A percentile compares a stretch with the other conserved stretches of the same genome.
Evolutionary conservation across 2,113 vertebrate species (phyloP).

Genomic region (Benitochromis conjunctus): DNA sequence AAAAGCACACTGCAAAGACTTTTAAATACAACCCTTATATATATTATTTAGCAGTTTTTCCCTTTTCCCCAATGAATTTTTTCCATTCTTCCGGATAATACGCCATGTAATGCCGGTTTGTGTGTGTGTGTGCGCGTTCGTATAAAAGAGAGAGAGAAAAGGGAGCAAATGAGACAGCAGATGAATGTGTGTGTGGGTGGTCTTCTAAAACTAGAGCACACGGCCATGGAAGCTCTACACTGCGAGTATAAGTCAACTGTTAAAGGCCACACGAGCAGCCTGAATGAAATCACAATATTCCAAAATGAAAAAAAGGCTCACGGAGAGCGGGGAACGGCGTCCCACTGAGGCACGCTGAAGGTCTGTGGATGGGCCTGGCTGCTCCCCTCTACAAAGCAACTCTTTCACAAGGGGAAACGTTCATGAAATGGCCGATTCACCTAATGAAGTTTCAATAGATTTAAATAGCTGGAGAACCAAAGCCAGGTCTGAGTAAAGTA

Average conservation of each 20-base stretch:
- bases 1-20: not conserved
- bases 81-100: not conserved
- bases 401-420: constrained; percentile 72
- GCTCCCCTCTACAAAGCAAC: constrained; percentile 65
- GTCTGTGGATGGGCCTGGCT: constrained; percentile 51
- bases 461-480: constrained; percentile 75
- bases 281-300: constrained; percentile 94
- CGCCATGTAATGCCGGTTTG: not conserved
- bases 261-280: constrained; percentile 87
- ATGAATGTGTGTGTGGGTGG: constrained; percentile 85
- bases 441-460: constrained; percentile 75
- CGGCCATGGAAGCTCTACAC: constrained; percentile 81
- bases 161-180: constrained; percentile 84
- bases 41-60: not conserved
- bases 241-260: constrained; percentile 88
- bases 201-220: constrained; percentile 70
- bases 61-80: not conserved
- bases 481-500: constrained; percentile 12
- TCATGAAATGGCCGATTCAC: constrained; percentile 42
- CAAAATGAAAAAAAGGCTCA: constrained; percentile 46
- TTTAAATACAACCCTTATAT: not conserved
- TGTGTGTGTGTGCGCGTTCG: constrained; percentile 29
- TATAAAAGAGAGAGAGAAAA: constrained; percentile 74
- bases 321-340: constrained; percentile 1
- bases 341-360: constrained; percentile 46